Percentiles rank a stretch among this genome's conserved stretches.
Evolutionary conservation across 2,888 invertebrate species (phyloP).

Genomic region (Tridacna gigas): DNA sequence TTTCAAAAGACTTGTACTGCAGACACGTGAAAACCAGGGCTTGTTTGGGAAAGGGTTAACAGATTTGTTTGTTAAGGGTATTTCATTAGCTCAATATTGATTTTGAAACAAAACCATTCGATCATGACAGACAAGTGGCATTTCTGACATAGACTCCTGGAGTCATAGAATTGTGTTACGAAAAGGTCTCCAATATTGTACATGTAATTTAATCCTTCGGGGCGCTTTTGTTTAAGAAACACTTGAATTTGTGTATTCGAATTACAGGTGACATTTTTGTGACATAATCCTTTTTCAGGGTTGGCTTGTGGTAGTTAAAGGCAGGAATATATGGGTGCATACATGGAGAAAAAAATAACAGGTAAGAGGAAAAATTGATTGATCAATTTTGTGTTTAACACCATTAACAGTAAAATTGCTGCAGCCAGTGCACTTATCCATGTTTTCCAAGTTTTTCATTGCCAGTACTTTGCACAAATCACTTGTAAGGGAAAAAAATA

Average conservation of each 20-base stretch:
- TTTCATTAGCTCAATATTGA: constrained; percentile 22
- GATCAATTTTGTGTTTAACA: background rate
- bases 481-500: too few relatives aligned
- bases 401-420: background rate
- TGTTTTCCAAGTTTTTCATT: background rate
- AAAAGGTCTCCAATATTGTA: constrained; percentile 18
- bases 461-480: too few relatives aligned
- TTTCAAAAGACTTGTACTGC: too few relatives aligned
- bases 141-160: background rate
- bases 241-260: constrained; percentile 19
- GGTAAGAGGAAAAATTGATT: background rate
- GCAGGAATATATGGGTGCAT: background rate
- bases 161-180: background rate
- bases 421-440: background rate
- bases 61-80: too few relatives aligned
- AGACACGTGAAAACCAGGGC: too few relatives aligned
- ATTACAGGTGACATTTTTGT: background rate
- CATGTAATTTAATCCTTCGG: constrained; percentile 5
- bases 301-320: background rate
- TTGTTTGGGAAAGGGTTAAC: too few relatives aligned
- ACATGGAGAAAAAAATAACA: background rate
- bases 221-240: constrained; percentile 13
- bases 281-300: background rate
- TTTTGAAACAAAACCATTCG: background rate
- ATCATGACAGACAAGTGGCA: constrained; percentile 14